These are phyloP conservation scores for Melanotaenia pygmaea DNA, from an alignment of 2,797 vertebrate genomes.

Conservation along the genomic window DNA sequence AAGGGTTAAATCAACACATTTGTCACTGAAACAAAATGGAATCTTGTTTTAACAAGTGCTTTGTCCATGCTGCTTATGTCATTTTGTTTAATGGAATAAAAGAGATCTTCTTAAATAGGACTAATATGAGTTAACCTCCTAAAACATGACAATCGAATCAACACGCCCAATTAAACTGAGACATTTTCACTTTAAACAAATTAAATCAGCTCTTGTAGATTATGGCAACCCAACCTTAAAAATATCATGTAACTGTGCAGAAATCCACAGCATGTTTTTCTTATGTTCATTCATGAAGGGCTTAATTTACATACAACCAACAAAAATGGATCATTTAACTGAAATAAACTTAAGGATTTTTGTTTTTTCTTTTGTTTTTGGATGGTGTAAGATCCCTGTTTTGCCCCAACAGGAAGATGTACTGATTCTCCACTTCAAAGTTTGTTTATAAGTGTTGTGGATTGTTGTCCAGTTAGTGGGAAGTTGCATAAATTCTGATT, in stretches of 20 bases:
- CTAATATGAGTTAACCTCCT: not conserved
- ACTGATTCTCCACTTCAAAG: not conserved
- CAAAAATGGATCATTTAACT: not conserved
- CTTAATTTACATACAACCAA: not conserved
- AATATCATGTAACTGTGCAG: not conserved
- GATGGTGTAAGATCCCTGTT: not conserved
- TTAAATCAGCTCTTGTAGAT: not conserved
- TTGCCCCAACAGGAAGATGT: not conserved
- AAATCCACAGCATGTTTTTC: not conserved
- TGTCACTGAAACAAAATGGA: not conserved
- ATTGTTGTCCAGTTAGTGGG: not conserved
- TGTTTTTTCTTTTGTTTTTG: not conserved
- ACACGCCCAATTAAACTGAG: not conserved
- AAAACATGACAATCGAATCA: not conserved
- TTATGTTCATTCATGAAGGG: not conserved
- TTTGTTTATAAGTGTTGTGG: conserved; percentile 3
- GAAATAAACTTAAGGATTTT: not conserved
- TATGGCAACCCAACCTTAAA: not conserved
- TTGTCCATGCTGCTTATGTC: not conserved
- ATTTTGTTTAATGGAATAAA: not conserved
- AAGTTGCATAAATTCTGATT: not conserved
- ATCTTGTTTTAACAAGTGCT: too few species aligned
- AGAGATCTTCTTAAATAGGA: too few species aligned
- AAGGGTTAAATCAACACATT: not conserved
- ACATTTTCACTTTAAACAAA: too few species aligned